Base-by-base conservation (phyloP, 2,888 invertebrate species). In the Pachydiplax longipennis region DNA sequence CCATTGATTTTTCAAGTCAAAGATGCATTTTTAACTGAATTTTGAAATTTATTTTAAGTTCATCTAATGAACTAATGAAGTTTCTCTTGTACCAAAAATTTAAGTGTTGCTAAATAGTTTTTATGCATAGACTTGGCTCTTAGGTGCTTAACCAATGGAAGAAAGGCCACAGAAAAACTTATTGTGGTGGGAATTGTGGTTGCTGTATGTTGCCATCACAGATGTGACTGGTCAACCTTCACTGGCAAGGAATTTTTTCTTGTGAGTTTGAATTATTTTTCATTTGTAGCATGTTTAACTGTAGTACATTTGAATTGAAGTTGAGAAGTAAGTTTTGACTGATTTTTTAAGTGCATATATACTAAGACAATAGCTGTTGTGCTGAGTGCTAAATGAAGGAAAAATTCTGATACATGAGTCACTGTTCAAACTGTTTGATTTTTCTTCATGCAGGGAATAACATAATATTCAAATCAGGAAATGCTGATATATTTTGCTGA, bases 171-270 rank as follows among this genome's bases (percentile, higher is more conserved):
- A 91, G 92, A 93, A 91, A 73, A 93, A 91, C 92, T 91, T 5
- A 94, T 94, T 93, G 92, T 95, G 93, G 91, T 92, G 90, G 97
- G 97, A 10, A 93, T 96, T 80, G 94, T 97, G 91, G 95, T 98
- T 93, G 98, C 98, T 3, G 96, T 98, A 37, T 99, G 99, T 94
- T 99, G 99, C 93, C 98, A 98, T 94, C 98, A 99, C 94, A 96
- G 97, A 92, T 98, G 98, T 93, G 95, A 96, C 80, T 97, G 96
- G 95, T 94, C 93, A 31, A 94, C 96, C 0, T 98, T 97, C 94
- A 95, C 96, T 2, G 97, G 97, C 0, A 96, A 96, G 92, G 92
- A 94, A 2, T 96, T 96, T 93, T 95, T 97, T 81, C 92, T 94
- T 92, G 94, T 94, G 91, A 93, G 93, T 22, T 93, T 94, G 48